Conservation (phyloP, 30 jellyfish, hydroid and myxozoan genomes). For the Pelagia noctiluca region DNA sequence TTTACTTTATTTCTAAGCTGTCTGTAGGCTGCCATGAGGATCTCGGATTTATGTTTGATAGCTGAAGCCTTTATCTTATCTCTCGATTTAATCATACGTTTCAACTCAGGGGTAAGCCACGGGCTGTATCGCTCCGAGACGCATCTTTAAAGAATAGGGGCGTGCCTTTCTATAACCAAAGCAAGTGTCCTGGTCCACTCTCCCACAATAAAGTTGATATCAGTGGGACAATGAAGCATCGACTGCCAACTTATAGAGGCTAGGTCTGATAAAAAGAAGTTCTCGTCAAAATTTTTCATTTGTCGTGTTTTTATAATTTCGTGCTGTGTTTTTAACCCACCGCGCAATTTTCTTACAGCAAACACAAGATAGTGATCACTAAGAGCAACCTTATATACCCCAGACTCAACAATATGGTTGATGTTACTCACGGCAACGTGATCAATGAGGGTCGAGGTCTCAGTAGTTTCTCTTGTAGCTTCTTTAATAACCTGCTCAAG, state of each 20-base stretch:
- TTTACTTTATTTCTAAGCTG: too few species aligned
- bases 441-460: background rate
- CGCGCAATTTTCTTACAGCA: background rate
- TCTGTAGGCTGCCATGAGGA: too few species aligned
- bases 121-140: background rate
- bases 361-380: background rate
- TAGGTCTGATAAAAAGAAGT: too few species aligned
- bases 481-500: background rate
- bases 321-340: background rate
- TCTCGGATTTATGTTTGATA: too few species aligned
- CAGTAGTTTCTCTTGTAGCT: background rate
- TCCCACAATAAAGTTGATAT: background rate
- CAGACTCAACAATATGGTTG: background rate
- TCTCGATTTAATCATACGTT: background rate
- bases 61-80: too few species aligned
- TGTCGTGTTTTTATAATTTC: background rate
- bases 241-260: too few species aligned
- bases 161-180: background rate
- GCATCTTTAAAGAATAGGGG: background rate
- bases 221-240: too few species aligned
- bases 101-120: background rate
- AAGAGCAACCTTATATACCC: background rate
- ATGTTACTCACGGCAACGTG: conserved; percentile 1
- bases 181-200: background rate
- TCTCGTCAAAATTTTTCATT: background rate